Conservation (phyloP, 2,888 invertebrate genomes). For the Drosophila demipolita region DNA sequence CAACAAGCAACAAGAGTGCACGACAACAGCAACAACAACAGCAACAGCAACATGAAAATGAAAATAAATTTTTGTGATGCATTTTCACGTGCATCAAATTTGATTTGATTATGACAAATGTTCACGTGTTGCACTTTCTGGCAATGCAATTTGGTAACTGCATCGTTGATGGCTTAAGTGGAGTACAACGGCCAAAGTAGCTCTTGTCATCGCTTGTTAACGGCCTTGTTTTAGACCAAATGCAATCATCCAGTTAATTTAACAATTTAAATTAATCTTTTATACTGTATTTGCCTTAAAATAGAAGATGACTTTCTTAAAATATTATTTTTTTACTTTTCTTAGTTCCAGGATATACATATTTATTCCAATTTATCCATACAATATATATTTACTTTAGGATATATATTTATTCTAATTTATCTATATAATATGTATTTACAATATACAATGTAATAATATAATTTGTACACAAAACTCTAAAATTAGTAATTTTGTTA, state of each 20-base stretch:
- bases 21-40: slow-evolving; percentile 13
- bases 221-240: not conserved
- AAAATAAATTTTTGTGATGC: slow-evolving; percentile 35
- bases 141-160: slow-evolving; percentile 21
- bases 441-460: no score
- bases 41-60: slow-evolving; percentile 33
- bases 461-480: not conserved
- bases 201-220: slow-evolving; percentile 23
- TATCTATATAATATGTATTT: no score
- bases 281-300: no score
- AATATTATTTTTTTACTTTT: not conserved
- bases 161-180: slow-evolving; percentile 13
- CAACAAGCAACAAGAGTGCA: slow-evolving; percentile 18
- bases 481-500: not conserved
- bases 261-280: not conserved
- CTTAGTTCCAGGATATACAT: not conserved
- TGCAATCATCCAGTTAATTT: not conserved
- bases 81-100: slow-evolving; percentile 54
- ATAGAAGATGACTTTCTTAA: not conserved
- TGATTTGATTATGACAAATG: slow-evolving; percentile 65
- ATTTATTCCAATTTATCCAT: no score
- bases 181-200: slow-evolving; percentile 7
- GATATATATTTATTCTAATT: no score
- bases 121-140: slow-evolving; percentile 54
- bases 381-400: no score